Evolutionary conservation across 2,888 invertebrate species (phyloP).

Genomic region (Pterostichus niger): DNA sequence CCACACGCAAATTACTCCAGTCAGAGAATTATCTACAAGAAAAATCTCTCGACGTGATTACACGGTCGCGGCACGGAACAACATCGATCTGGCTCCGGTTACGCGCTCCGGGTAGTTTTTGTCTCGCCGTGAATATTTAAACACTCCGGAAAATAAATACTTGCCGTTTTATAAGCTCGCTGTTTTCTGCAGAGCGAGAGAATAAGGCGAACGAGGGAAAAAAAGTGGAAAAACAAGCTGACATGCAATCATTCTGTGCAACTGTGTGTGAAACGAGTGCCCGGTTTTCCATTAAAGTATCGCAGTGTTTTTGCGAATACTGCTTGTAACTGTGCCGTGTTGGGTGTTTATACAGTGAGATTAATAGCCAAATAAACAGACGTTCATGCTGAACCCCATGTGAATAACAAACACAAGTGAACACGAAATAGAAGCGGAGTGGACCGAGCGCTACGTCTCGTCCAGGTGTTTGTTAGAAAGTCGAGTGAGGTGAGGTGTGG

Average conservation of each 20-base stretch:
- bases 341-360: slow-evolving; percentile 31
- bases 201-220: slow-evolving; percentile 24
- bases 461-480: slow-evolving; percentile 23
- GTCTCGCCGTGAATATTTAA: slow-evolving; percentile 56
- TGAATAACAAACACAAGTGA: slow-evolving; percentile 2
- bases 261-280: slow-evolving; percentile 58
- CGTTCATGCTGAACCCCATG: slow-evolving; percentile 22
- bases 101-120: slow-evolving; percentile 38
- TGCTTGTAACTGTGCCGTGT: slow-evolving; percentile 1
- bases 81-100: slow-evolving; percentile 41
- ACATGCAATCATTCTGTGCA: slow-evolving; percentile 59
- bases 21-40: slow-evolving; percentile 43
- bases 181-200: slow-evolving; percentile 7
- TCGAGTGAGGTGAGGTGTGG: background rate
- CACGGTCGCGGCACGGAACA: slow-evolving; percentile 49
- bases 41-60: slow-evolving; percentile 55
- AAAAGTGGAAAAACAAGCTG: slow-evolving; percentile 59
- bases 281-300: slow-evolving; percentile 55
- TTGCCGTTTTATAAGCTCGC: slow-evolving; percentile 37
- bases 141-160: slow-evolving; percentile 49
- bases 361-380: slow-evolving; percentile 42
- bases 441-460: background rate
- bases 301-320: slow-evolving; percentile 42
- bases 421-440: background rate
- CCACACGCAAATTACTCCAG: slow-evolving; percentile 56